A percentile compares a stretch with the other conserved stretches of the same genome.
phyloP scores from a whole-genome alignment of 2,797 vertebrate genomes.

The Acridotheres tristis region DNA sequence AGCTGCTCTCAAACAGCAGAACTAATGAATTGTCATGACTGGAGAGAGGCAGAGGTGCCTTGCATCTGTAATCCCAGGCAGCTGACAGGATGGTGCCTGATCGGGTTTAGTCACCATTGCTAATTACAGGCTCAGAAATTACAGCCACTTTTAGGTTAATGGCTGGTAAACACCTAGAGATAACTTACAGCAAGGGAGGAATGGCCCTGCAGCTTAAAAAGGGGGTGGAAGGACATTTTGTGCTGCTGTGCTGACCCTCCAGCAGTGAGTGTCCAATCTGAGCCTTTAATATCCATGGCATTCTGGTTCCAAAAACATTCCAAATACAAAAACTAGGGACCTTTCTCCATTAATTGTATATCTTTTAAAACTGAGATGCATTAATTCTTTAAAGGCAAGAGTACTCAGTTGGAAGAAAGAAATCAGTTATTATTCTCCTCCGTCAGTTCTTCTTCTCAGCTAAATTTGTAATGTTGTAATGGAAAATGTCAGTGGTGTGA shows the following conservation, averaged over 20 bases:
- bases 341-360: neutral
- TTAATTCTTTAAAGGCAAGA: neutral
- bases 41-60: conserved; percentile 57
- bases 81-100: conserved; percentile 46
- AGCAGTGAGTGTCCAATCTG: neutral
- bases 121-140: conserved; percentile 72
- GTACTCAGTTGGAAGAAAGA: neutral
- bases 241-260: neutral
- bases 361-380: neutral
- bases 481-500: neutral
- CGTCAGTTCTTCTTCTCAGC: neutral
- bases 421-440: neutral
- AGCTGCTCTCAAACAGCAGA: conserved; percentile 76
- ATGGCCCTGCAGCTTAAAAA: neutral
- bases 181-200: neutral
- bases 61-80: conserved; percentile 55
- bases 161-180: conserved; percentile 60
- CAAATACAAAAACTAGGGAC: neutral
- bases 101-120: conserved; percentile 52
- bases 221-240: neutral
- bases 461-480: neutral
- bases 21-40: conserved; percentile 76
- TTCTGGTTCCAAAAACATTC: neutral
- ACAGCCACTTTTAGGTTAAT: conserved; percentile 58
- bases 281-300: neutral